phyloP scores from a whole-genome alignment of 2,888 invertebrate species.

The Amphiduros pacificus region DNA sequence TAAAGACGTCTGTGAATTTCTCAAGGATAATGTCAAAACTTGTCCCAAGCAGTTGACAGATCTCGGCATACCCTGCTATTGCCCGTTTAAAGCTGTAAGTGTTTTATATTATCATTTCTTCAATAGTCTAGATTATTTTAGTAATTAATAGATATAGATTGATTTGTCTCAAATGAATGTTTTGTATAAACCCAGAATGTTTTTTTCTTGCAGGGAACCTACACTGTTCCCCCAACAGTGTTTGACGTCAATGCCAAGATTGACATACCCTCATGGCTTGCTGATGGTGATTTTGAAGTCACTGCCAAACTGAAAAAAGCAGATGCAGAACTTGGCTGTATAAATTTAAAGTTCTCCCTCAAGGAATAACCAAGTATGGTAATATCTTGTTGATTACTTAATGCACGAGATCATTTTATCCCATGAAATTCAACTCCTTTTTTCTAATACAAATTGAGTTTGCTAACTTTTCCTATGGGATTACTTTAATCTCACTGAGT shows the following conservation, averaged over 20 bases:
- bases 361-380: no score
- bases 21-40: not conserved
- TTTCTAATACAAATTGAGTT: no score
- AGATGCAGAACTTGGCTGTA: slow-evolving; percentile 5
- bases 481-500: no score
- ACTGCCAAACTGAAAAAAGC: slow-evolving; percentile 10
- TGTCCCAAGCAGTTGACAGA: slow-evolving; percentile 48
- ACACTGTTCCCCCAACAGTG: not conserved
- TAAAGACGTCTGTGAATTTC: slow-evolving; percentile 20
- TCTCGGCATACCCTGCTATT: slow-evolving; percentile 49
- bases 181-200: not conserved
- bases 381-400: no score
- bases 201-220: slow-evolving; percentile 4
- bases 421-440: no score
- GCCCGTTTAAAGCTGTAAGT: slow-evolving; percentile 45
- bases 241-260: not conserved
- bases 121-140: no score
- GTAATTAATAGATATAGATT: not conserved
- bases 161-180: no score
- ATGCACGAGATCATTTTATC: no score
- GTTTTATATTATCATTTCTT: not conserved
- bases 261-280: slow-evolving; percentile 14
- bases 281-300: slow-evolving; percentile 17
- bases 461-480: no score
- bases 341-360: slow-evolving; percentile 7